Evolutionary conservation across 2,888 invertebrate species (phyloP), one percentile per base, ranked within the genome.

Genomic region (Mythimna pallens): DNA sequence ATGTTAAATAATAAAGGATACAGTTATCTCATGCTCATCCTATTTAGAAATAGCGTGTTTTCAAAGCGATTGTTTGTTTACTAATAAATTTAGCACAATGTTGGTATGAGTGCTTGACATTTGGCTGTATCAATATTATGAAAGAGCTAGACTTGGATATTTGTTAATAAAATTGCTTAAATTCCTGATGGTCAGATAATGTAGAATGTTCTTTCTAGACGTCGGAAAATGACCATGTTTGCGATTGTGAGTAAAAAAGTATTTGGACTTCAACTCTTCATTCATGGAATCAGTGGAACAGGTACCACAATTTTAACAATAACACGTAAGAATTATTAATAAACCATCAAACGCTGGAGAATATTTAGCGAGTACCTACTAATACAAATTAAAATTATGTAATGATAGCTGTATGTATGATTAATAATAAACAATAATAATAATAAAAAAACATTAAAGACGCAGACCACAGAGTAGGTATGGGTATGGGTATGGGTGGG

Each of bases 121-220:
- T 80, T 77, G 30, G 30, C 55, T 40, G 55, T 47, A n/a, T 65
- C 59, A 78, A 80, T 75, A 68, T 80, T 80, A 52, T 0, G 58
- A 68, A 74, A 55, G 0, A 34, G n/a, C 55, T 63, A n/a, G 25
- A 36, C 1, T 20, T 40, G 22, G 47, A 55, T 14, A 25, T 70
- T 71, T 71, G 25, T 22, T 50, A 59, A 64, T 50, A 25, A 25
- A 40, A 40, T 64, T 62, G 25, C 50, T 22, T 17, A 61, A 61
- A 43, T 61, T 61, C n/a, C 6, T 58, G 20, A 58, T 58, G 20
- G 10, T 20, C n/a, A 34, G 34, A 10, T 36, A 6, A 12, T 22
- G 3, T n/a, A 22, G 36, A n/a, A 40, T 40, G 40, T 61, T 40
- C 14, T 40, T 22, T 34, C n/a, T 14, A 20, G 50, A 8, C 8